phyloP scores from a whole-genome alignment of 2,888 invertebrate species.

The Incurvaria masculella region DNA sequence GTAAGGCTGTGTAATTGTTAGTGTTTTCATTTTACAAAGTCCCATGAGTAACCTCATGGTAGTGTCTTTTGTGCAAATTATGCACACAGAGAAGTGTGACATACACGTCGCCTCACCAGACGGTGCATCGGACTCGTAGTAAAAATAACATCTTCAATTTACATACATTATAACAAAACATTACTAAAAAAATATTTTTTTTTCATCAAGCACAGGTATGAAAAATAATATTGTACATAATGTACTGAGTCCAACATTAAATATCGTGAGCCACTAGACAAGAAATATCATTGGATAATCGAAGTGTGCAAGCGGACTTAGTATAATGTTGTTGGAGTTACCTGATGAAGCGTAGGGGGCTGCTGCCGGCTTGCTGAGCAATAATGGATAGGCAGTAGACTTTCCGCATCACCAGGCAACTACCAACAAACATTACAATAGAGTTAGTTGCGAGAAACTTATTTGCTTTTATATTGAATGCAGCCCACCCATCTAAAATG shows the following conservation, averaged over 20 bases:
- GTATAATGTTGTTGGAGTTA: conserved; percentile 19
- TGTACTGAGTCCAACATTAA: conserved; percentile 12
- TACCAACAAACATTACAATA: conserved; percentile 53
- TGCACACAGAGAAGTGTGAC: too few species aligned
- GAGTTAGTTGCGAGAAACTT: conserved; percentile 18
- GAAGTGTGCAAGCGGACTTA: too few species aligned
- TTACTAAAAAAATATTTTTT: too few species aligned
- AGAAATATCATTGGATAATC: too few species aligned
- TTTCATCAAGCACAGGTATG: conserved; percentile 21
- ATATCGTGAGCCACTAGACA: conserved; percentile 6
- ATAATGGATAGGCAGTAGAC: conserved; percentile 61
- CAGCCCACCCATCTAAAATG: not conserved
- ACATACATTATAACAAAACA: too few species aligned
- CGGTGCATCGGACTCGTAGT: too few species aligned
- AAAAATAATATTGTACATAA: not conserved
- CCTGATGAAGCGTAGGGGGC: conserved; percentile 59
- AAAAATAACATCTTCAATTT: too few species aligned
- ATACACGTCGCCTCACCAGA: too few species aligned
- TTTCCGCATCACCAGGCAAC: conserved; percentile 61
- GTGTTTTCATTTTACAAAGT: too few species aligned
- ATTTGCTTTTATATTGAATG: not conserved
- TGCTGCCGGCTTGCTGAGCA: conserved; percentile 61
- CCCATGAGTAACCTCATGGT: too few species aligned
- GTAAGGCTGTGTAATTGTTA: too few species aligned
- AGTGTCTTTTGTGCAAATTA: too few species aligned